Conservation (phyloP, 1,140 invertebrate species). For the Anthonomus grandis region DNA sequence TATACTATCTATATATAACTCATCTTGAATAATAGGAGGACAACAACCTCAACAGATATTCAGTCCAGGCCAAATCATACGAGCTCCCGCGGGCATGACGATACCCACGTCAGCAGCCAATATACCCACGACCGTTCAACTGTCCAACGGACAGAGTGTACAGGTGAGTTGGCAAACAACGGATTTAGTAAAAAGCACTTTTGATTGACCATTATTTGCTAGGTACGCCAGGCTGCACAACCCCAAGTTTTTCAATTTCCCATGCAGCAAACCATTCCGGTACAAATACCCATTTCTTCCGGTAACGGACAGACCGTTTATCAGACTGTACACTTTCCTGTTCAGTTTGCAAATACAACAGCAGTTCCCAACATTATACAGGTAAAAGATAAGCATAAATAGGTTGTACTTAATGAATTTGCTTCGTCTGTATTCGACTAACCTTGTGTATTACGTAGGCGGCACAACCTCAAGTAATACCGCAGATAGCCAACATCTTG, state of each 20-base stretch:
- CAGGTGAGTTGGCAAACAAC: too few species aligned
- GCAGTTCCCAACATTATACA: conserved; percentile 55
- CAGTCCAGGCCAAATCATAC: conserved; percentile 46
- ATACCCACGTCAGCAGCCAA: conserved; percentile 36
- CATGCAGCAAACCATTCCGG: conserved; percentile 82
- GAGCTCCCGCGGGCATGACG: conserved; percentile 35
- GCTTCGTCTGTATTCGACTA: background rate
- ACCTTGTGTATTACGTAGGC: conserved; percentile 4
- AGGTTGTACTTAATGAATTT: background rate
- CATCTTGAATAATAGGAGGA: too few species aligned
- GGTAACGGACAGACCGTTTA: conserved; percentile 88
- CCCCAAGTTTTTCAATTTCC: conserved; percentile 72
- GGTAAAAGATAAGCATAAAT: too few species aligned
- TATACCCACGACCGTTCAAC: conserved; percentile 52
- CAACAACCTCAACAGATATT: conserved; percentile 52
- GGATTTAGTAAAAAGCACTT: background rate
- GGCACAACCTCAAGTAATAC: conserved; percentile 54
- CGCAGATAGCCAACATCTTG: conserved; percentile 79
- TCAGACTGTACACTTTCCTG: conserved; percentile 88
- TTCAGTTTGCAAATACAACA: conserved; percentile 66
- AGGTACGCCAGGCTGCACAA: conserved; percentile 49
- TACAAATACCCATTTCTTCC: conserved; percentile 87
- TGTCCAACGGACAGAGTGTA: conserved; percentile 70
- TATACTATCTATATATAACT: too few species aligned
- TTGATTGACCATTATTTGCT: conserved; percentile 48